Conservation (phyloP, 2,888 invertebrate species). For the Eilema caniola region DNA sequence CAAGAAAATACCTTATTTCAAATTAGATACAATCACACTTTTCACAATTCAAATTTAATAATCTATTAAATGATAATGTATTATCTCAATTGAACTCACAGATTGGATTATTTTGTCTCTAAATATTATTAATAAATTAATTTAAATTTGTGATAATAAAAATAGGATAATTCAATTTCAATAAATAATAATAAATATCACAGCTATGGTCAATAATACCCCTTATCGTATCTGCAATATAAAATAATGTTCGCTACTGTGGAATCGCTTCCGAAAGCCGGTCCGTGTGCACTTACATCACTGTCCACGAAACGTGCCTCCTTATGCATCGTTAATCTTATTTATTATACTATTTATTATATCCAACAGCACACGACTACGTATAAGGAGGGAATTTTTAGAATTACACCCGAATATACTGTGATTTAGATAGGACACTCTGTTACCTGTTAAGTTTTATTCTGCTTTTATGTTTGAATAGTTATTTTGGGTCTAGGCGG, state of each 20-base stretch:
- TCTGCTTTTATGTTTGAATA: not conserved
- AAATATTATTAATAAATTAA: too few species aligned
- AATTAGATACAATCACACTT: too few species aligned
- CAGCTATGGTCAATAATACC: too few species aligned
- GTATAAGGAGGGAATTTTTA: slow-evolving; percentile 54
- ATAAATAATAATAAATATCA: too few species aligned
- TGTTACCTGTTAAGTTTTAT: slow-evolving; percentile 40
- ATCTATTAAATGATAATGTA: too few species aligned
- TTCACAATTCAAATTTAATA: too few species aligned
- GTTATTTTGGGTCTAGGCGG: too few species aligned
- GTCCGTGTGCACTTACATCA: slow-evolving; percentile 76
- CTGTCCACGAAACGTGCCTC: slow-evolving; percentile 81
- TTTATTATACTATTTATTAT: slow-evolving; percentile 85
- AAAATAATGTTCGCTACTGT: slow-evolving; percentile 49
- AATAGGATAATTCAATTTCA: too few species aligned
- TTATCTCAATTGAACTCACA: too few species aligned
- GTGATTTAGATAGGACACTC: slow-evolving; percentile 39
- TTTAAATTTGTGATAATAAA: too few species aligned
- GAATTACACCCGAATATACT: slow-evolving; percentile 53
- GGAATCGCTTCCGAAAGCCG: slow-evolving; percentile 49
- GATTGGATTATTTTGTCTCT: too few species aligned
- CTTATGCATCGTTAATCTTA: slow-evolving; percentile 85
- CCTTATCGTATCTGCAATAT: not conserved
- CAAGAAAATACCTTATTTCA: too few species aligned
- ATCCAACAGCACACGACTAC: slow-evolving; percentile 61